phyloP scores from a whole-genome alignment of 2,888 invertebrate genomes.

The Andrena marginata region DNA sequence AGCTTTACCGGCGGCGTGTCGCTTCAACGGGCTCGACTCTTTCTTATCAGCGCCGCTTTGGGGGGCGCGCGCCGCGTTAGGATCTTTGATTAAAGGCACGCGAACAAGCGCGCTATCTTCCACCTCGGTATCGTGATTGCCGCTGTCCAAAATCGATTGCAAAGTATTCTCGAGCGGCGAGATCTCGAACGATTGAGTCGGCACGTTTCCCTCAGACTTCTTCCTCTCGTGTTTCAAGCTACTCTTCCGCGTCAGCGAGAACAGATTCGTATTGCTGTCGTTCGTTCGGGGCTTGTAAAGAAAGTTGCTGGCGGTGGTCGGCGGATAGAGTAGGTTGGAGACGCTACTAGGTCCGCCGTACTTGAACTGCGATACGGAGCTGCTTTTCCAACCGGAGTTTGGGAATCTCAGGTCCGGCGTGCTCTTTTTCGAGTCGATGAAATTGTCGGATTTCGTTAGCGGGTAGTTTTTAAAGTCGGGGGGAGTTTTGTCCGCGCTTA shows the following conservation, averaged over 20 bases:
- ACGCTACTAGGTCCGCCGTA: conserved; percentile 63
- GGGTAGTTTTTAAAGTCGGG: conserved; percentile 72
- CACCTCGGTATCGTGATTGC: conserved; percentile 47
- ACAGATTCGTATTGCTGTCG: conserved; percentile 77
- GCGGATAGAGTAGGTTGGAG: conserved; percentile 70
- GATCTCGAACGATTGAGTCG: conserved; percentile 32
- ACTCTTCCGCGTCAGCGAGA: conserved; percentile 72
- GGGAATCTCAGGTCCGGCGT: conserved; percentile 76
- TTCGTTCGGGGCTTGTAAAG: conserved; percentile 74
- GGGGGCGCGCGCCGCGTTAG: background rate
- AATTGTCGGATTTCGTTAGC: conserved; percentile 67
- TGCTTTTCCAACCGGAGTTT: conserved; percentile 63
- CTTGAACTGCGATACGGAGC: conserved; percentile 54
- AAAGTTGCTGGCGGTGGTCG: conserved; percentile 79
- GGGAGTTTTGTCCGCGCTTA: conserved; percentile 70
- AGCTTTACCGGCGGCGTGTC: background rate
- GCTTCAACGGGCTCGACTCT: conserved; percentile 2
- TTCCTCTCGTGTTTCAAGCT: conserved; percentile 63
- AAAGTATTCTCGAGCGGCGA: conserved; percentile 75
- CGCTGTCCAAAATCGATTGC: conserved; percentile 75
- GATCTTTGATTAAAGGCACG: background rate
- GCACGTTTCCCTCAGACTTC: conserved; percentile 20
- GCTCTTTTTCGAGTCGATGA: conserved; percentile 74
- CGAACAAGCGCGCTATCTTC: background rate
- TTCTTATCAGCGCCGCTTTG: background rate